Percentiles rank a stretch among this genome's conserved stretches.
These are phyloP conservation scores for Dicrurus megarhynchus DNA, from an alignment of 2,113 vertebrate species.

Conservation along the genomic window DNA sequence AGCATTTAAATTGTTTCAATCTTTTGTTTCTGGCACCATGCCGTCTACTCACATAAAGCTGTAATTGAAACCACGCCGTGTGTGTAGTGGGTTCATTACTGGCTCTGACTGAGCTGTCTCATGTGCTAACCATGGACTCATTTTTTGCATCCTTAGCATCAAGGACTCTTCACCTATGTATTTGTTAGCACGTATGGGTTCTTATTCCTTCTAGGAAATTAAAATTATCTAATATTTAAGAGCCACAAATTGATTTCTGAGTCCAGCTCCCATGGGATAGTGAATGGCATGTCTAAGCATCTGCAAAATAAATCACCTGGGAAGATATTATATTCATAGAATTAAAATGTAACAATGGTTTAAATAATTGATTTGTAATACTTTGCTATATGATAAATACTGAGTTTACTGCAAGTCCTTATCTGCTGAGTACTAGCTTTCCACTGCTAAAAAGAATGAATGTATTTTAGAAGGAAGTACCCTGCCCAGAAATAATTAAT, in stretches of 20 bases:
- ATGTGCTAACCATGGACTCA: conserved; percentile 49
- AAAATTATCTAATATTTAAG: conserved; percentile 33
- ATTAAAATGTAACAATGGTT: conserved; percentile 7
- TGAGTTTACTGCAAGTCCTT: conserved; percentile 8
- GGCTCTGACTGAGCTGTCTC: conserved; percentile 32
- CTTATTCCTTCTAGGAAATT: conserved; percentile 33
- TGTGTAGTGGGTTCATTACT: conserved; percentile 63
- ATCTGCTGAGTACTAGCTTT: conserved; percentile 55
- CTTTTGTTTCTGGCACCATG: conserved; percentile 64
- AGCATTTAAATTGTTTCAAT: conserved; percentile 49
- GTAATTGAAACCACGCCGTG: conserved; percentile 71
- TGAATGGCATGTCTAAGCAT: neutral
- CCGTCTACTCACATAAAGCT: conserved; percentile 68
- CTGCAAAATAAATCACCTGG: conserved; percentile 23
- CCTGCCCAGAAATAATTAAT: conserved; percentile 12
- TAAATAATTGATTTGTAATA: conserved; percentile 34
- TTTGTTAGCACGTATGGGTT: neutral
- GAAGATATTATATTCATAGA: conserved; percentile 22
- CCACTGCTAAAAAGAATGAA: conserved; percentile 12
- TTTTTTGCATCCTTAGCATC: conserved; percentile 48
- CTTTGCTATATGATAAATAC: conserved; percentile 6
- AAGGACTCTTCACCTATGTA: conserved; percentile 39
- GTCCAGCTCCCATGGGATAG: neutral
- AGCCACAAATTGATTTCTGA: conserved; percentile 8
- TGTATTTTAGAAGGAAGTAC: conserved; percentile 31